Evolutionary conservation across 2,797 vertebrate species (phyloP).

Genomic region (Sphenopsis melanotis): DNA sequence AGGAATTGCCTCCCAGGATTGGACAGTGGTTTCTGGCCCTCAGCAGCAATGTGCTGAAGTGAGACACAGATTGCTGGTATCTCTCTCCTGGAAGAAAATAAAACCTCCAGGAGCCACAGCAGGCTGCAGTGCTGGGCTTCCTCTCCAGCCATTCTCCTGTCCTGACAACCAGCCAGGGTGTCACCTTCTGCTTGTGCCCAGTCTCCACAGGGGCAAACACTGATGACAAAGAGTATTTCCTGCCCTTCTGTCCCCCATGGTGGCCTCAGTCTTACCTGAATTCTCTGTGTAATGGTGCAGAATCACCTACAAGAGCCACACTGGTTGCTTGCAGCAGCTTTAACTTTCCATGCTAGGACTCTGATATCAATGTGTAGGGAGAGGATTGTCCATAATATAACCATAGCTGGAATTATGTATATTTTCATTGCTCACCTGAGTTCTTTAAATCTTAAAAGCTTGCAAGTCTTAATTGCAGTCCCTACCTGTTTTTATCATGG

Average conservation of each 20-base stretch:
- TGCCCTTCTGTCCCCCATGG: background rate
- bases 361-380: background rate
- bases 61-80: background rate
- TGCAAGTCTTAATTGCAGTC: background rate
- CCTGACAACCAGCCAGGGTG: background rate
- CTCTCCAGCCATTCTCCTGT: background rate
- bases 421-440: background rate
- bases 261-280: background rate
- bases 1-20: background rate
- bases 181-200: background rate
- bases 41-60: background rate
- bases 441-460: background rate
- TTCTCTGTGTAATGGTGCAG: background rate
- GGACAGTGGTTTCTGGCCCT: background rate
- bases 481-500: background rate
- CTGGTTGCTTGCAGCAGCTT: background rate
- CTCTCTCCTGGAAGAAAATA: background rate
- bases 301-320: background rate
- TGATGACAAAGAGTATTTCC: background rate
- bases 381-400: background rate
- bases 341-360: background rate
- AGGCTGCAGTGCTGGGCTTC: background rate
- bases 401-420: background rate
- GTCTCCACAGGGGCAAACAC: background rate
- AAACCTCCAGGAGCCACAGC: background rate